Base-by-base conservation (phyloP, 2,113 vertebrate genomes). In the Crotalus horridus region DNA sequence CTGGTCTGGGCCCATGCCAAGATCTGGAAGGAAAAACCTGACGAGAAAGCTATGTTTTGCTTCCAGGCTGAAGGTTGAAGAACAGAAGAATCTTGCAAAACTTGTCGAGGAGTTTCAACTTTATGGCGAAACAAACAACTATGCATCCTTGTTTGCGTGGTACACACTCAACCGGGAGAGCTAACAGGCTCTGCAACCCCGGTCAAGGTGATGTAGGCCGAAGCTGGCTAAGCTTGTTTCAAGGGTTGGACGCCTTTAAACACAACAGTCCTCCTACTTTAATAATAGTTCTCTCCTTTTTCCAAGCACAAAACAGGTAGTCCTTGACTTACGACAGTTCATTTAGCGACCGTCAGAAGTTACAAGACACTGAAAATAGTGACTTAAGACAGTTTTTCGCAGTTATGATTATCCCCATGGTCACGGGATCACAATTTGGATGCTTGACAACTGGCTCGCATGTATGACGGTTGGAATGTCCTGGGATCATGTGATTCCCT, bases 61-160 rank as follows among this genome's bases (percentile, higher is more conserved):
- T 51, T 87, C 46, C 85, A 26, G 11, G 6, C 85, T 51, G 46
- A 15, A 9, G 24, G 85, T 13, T 54, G 51, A 54, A 17, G 86
- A n/a, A 17, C 6, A 29, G 51, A 54, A 51, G 86, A 17, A 53
- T 87, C 86, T 8, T 26, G 29, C 26, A 6, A n/a, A n/a, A 87
- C 26, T 0, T 53, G 21, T 7, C 6, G 8, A 39, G 29, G 21
- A 46, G 17, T 39, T 13, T 17, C 53, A 33, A 15, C 39, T 59
- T 85, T 51, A 51, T 43, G 23, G 23, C 13, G 58, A 93, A 39
- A n/a, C 20, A 39, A 17, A 48, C 12, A 89, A 15, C 81, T 0
- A 2, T 1, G 2, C 0, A 0, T 17, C 43, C 58, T 15, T 2
- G 0, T 20, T 0, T 0, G 85, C 39, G 91, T 3, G 88, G 6